Evolutionary conservation across 2,797 vertebrate species (phyloP).

Genomic region (Tympanoctomys barrerae): DNA sequence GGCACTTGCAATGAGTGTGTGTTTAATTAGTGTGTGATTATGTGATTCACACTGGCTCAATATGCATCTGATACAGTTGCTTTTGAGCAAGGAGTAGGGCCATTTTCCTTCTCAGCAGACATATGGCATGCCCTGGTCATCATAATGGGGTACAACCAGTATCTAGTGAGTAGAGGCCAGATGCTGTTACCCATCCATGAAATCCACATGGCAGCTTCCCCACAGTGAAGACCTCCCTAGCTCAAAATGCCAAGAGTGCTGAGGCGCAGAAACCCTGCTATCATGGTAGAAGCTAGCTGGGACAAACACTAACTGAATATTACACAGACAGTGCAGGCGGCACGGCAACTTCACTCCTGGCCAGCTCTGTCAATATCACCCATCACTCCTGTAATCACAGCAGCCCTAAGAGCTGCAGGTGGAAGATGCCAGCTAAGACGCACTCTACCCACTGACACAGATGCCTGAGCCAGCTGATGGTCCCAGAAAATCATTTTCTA

Average conservation of each 20-base stretch:
- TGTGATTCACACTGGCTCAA: neutral
- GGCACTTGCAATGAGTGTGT: neutral
- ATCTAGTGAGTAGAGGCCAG: neutral
- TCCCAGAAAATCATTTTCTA: conserved; percentile 52
- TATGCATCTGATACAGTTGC: neutral
- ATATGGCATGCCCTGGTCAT: neutral
- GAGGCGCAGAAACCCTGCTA: neutral
- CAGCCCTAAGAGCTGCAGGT: neutral
- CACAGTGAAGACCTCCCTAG: neutral
- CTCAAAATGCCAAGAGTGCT: neutral
- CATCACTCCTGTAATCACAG: conserved; percentile 10
- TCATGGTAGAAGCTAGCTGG: neutral
- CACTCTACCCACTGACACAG: conserved; percentile 25
- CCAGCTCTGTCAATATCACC: neutral
- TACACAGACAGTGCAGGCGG: neutral
- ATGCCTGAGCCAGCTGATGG: neutral
- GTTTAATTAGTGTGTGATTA: neutral
- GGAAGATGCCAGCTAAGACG: neutral
- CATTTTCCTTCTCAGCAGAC: neutral
- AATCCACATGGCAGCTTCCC: neutral
- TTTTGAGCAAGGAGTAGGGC: neutral
- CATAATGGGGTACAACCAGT: neutral
- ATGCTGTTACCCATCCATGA: neutral
- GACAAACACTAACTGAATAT: neutral
- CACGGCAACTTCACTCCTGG: neutral